Conservation (phyloP, 2,888 invertebrate species). For the Cyclophora albipunctata region DNA sequence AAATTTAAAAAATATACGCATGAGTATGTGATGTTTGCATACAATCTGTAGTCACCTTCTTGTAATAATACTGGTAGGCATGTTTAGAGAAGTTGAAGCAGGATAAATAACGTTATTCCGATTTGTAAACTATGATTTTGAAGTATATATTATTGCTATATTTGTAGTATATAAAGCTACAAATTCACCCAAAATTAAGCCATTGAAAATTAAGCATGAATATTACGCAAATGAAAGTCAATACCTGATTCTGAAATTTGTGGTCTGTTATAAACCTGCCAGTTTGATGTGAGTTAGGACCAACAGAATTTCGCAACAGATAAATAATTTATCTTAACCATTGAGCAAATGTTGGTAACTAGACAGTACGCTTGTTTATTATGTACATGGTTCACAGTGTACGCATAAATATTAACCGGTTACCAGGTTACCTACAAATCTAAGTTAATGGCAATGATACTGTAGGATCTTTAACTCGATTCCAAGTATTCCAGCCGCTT, state of each 20-base stretch:
- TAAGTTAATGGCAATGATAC: constrained; percentile 48
- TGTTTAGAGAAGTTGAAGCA: too few relatives aligned
- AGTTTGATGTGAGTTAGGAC: constrained; percentile 16
- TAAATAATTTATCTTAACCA: constrained; percentile 19
- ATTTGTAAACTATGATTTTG: too few relatives aligned
- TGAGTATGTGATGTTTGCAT: too few relatives aligned
- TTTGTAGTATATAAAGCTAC: too few relatives aligned
- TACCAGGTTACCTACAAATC: constrained; percentile 37
- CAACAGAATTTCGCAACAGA: constrained; percentile 18
- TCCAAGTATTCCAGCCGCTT: constrained; percentile 44
- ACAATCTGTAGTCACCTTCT: too few relatives aligned
- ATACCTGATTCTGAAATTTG: constrained; percentile 11
- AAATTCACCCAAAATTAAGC: too few relatives aligned
- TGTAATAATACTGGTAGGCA: too few relatives aligned
- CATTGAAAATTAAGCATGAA: background rate
- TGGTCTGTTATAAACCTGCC: constrained; percentile 19
- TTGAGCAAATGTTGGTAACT: constrained; percentile 13
- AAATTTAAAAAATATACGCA: constrained; percentile 9
- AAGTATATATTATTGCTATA: too few relatives aligned
- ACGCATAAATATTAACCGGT: constrained; percentile 28
- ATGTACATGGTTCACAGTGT: constrained; percentile 24
- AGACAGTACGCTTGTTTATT: constrained; percentile 27
- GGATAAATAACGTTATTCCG: too few relatives aligned
- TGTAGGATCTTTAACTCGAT: constrained; percentile 47
- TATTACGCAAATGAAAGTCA: too few relatives aligned